Percentiles rank a stretch among this genome's conserved stretches.
These are phyloP conservation scores for Eurytoma californica DNA, from an alignment of 2,888 invertebrate genomes.

Conservation along the genomic window DNA sequence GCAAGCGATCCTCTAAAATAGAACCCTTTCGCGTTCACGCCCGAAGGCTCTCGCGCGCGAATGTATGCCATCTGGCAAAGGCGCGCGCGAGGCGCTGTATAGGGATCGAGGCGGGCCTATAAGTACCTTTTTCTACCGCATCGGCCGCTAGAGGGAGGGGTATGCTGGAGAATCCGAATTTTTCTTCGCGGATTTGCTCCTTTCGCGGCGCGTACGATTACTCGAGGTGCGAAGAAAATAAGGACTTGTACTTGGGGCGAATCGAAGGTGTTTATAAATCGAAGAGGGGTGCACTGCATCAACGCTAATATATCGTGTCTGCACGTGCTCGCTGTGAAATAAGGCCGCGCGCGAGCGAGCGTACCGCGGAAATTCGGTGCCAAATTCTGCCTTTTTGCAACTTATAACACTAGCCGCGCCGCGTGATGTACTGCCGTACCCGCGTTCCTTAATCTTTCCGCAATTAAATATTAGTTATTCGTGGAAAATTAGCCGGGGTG, in stretches of 20 bases:
- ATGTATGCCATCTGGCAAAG: constrained; percentile 62
- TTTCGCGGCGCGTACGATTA: too few species aligned
- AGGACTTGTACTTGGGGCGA: background rate
- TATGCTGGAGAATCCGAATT: background rate
- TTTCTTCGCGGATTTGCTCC: background rate
- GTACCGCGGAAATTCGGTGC: constrained; percentile 39
- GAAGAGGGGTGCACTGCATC: constrained; percentile 31
- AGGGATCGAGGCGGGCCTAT: background rate
- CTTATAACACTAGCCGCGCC: background rate
- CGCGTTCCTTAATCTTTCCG: constrained; percentile 47
- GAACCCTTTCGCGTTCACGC: constrained; percentile 55
- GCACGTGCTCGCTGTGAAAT: constrained; percentile 51
- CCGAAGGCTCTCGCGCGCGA: constrained; percentile 16
- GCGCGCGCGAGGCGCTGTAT: constrained; percentile 12
- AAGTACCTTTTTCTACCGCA: too few species aligned
- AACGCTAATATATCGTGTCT: constrained; percentile 57
- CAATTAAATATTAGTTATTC: constrained; percentile 56
- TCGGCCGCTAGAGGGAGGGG: too few species aligned
- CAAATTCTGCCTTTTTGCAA: constrained; percentile 48
- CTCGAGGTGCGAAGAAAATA: background rate
- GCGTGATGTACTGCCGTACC: constrained; percentile 49
- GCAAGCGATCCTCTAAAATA: constrained; percentile 61
- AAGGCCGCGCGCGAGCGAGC: constrained; percentile 48
- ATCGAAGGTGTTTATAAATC: constrained; percentile 31
- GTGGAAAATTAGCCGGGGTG: constrained; percentile 47